These are phyloP conservation scores for Oryzias dopingdopingensis DNA, from an alignment of 2,797 vertebrate species.

Conservation along the genomic window DNA sequence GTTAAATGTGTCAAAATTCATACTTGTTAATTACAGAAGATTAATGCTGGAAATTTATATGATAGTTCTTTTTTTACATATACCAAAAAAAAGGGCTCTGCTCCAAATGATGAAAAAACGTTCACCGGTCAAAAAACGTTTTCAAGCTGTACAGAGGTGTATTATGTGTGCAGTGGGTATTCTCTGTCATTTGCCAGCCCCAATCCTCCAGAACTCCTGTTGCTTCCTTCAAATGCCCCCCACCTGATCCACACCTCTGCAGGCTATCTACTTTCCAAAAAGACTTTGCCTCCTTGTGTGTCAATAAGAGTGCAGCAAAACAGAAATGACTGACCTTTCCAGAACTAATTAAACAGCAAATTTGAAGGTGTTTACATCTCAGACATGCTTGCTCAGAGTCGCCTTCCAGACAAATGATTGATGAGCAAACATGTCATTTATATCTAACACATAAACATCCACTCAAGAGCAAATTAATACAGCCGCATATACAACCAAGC, in stretches of 20 bases:
- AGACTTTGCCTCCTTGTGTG: constrained; percentile 76
- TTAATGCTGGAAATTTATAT: not conserved
- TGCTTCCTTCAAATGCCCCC: constrained; percentile 43
- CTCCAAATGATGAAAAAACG: constrained; percentile 3
- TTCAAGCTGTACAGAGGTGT: constrained; percentile 24
- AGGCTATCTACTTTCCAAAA: constrained; percentile 56
- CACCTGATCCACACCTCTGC: constrained; percentile 61
- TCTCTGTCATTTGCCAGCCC: constrained; percentile 43
- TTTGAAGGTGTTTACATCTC: constrained; percentile 89
- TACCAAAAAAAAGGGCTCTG: not conserved
- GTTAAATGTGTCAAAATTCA: constrained; percentile 9
- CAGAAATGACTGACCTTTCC: constrained; percentile 85
- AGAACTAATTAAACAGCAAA: constrained; percentile 91
- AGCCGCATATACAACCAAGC: constrained; percentile 36
- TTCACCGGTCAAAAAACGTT: constrained; percentile 3
- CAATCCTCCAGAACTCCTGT: constrained; percentile 33
- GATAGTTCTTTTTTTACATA: not conserved
- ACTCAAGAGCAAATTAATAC: constrained; percentile 20
- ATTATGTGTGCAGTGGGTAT: constrained; percentile 40
- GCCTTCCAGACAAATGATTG: constrained; percentile 84
- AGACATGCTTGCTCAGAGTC: constrained; percentile 84
- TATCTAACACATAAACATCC: constrained; percentile 12
- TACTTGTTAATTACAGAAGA: too few relatives aligned
- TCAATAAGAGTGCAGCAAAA: constrained; percentile 76
- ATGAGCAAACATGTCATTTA: constrained; percentile 70